A percentile compares a stretch with the other conserved stretches of the same genome.
Evolutionary conservation across 2,797 vertebrate species (phyloP).

Genomic region (Spea hammondii): DNA sequence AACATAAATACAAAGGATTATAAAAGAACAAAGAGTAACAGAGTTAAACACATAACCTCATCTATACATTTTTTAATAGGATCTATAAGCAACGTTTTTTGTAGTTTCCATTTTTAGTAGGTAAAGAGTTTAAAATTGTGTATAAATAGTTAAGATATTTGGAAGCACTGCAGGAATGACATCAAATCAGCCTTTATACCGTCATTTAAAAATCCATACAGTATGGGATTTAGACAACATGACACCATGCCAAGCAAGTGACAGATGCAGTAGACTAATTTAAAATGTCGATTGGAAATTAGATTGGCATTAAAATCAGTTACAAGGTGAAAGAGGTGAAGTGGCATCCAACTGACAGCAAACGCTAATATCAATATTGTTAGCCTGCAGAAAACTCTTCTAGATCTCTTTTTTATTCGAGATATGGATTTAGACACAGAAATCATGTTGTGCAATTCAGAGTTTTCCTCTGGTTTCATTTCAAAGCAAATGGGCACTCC

Average conservation of each 20-base stretch:
- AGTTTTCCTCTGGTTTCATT: slow-evolving; percentile 70
- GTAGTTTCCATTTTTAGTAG: neutral
- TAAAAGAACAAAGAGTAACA: too few relatives aligned
- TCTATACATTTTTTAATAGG: too few relatives aligned
- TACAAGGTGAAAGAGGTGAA: slow-evolving; percentile 78
- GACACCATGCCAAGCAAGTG: slow-evolving; percentile 80
- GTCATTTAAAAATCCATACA: slow-evolving; percentile 81
- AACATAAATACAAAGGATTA: too few relatives aligned
- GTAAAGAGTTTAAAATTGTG: neutral
- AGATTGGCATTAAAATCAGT: slow-evolving; percentile 77
- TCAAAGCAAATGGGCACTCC: slow-evolving; percentile 78
- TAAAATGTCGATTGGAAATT: slow-evolving; percentile 80
- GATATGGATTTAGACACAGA: slow-evolving; percentile 63
- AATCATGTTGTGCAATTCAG: slow-evolving; percentile 61
- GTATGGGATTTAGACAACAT: slow-evolving; percentile 78
- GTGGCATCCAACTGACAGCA: slow-evolving; percentile 79
- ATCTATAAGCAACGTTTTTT: neutral
- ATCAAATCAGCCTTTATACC: slow-evolving; percentile 77
- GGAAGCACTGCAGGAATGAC: slow-evolving; percentile 70
- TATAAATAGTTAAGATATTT: slow-evolving; percentile 60
- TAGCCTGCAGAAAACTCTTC: slow-evolving; percentile 74
- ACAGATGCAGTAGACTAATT: slow-evolving; percentile 78
- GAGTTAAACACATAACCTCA: too few relatives aligned
- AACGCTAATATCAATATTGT: slow-evolving; percentile 76
- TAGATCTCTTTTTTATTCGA: slow-evolving; percentile 71